These are phyloP conservation scores for Takifugu rubripes DNA, from an alignment of 2,797 vertebrate genomes.

Conservation along the genomic window DNA sequence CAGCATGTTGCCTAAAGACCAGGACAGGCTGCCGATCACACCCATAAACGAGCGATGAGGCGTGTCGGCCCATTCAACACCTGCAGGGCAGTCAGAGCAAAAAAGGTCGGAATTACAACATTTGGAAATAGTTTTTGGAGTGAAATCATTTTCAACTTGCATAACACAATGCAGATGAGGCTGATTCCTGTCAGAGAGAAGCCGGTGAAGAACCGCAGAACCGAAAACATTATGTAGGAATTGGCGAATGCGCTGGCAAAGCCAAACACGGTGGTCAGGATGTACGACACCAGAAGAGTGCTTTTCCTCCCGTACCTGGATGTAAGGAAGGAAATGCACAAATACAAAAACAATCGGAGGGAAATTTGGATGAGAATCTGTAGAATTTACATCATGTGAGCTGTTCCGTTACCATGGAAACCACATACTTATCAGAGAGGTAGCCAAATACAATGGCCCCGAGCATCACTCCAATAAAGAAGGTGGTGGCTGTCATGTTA, in stretches of 20 bases:
- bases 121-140: no score
- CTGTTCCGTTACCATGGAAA: neutral
- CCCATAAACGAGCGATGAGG: slow-evolving; percentile 58
- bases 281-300: slow-evolving; percentile 64
- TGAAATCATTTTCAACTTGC: slow-evolving; percentile 39
- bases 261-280: slow-evolving; percentile 48
- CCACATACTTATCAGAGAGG: slow-evolving; percentile 62
- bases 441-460: slow-evolving; percentile 62
- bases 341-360: neutral
- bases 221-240: slow-evolving; percentile 61
- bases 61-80: slow-evolving; percentile 71
- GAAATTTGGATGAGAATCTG: neutral
- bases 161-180: slow-evolving; percentile 58
- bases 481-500: slow-evolving; percentile 60
- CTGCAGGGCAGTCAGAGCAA: neutral
- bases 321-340: neutral
- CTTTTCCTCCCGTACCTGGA: slow-evolving; percentile 69
- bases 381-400: no score
- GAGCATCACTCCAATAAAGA: slow-evolving; percentile 69
- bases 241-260: slow-evolving; percentile 59
- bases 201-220: slow-evolving; percentile 69
- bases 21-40: slow-evolving; percentile 60
- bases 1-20: slow-evolving; percentile 68
- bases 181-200: slow-evolving; percentile 64
- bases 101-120: neutral